Evolutionary conservation across 2,888 invertebrate species (phyloP).

Genomic region (Lysandra bellargus): DNA sequence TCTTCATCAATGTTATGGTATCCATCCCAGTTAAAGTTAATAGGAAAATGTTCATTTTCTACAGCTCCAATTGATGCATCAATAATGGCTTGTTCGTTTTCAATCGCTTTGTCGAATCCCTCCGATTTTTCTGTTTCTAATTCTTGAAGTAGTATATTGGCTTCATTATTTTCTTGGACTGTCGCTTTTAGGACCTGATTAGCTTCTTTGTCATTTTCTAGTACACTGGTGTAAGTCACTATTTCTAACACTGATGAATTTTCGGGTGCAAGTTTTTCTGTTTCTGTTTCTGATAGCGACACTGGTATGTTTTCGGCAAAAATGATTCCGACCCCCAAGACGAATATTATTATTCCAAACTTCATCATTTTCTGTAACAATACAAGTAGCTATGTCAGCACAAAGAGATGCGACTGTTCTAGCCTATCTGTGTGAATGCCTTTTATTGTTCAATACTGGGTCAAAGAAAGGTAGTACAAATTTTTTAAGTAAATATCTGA

Average conservation of each 20-base stretch:
- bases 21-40: slow-evolving; percentile 32
- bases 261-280: slow-evolving; percentile 46
- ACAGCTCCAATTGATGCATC: slow-evolving; percentile 32
- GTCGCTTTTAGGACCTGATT: slow-evolving; percentile 37
- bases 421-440: slow-evolving; percentile 37
- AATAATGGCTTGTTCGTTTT: background rate
- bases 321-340: slow-evolving; percentile 51
- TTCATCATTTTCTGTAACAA: slow-evolving; percentile 66
- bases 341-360: slow-evolving; percentile 48
- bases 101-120: background rate
- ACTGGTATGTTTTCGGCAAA: slow-evolving; percentile 45
- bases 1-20: slow-evolving; percentile 40
- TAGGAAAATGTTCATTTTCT: slow-evolving; percentile 20
- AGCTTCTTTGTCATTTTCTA: slow-evolving; percentile 49
- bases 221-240: slow-evolving; percentile 46
- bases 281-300: slow-evolving; percentile 7
- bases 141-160: background rate
- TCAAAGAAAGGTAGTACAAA: slow-evolving; percentile 63
- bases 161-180: background rate
- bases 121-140: background rate
- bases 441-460: slow-evolving; percentile 63
- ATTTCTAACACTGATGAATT: slow-evolving; percentile 51
- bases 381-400: slow-evolving; percentile 42
- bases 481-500: slow-evolving; percentile 45
- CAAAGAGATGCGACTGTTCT: slow-evolving; percentile 36